phyloP scores from a whole-genome alignment of 2,113 vertebrate species.

The Anarhynchus alexandrinus region DNA sequence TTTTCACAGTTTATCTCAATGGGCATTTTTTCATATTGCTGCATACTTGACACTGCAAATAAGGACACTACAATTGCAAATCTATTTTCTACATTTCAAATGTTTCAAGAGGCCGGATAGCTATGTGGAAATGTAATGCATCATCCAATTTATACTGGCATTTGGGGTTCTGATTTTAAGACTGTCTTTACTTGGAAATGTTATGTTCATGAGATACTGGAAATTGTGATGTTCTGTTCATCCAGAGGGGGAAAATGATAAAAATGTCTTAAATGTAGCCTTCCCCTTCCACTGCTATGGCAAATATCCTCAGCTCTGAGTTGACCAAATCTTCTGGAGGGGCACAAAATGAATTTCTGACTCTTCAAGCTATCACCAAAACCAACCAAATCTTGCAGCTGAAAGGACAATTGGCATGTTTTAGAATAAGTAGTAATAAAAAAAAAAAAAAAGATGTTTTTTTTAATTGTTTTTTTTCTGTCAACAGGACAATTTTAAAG shows the following conservation, averaged over 20 bases:
- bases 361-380: neutral
- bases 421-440: neutral
- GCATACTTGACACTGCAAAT: neutral
- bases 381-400: neutral
- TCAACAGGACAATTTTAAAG: neutral
- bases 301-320: neutral
- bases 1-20: neutral
- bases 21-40: neutral
- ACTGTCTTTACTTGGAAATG: neutral
- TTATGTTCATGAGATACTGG: neutral
- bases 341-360: neutral
- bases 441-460: accelerated
- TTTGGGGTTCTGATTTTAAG: conserved; percentile 27
- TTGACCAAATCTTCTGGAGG: neutral
- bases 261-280: neutral
- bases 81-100: neutral
- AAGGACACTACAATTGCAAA: neutral
- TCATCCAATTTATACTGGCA: conserved; percentile 6
- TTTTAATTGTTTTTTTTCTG: neutral
- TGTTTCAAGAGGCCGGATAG: neutral
- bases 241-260: neutral
- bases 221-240: conserved; percentile 15
- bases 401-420: neutral
- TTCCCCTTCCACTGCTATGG: neutral
- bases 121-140: neutral